phyloP scores from a whole-genome alignment of 2,888 invertebrate species.

The Microctonus aethiopoides region DNA sequence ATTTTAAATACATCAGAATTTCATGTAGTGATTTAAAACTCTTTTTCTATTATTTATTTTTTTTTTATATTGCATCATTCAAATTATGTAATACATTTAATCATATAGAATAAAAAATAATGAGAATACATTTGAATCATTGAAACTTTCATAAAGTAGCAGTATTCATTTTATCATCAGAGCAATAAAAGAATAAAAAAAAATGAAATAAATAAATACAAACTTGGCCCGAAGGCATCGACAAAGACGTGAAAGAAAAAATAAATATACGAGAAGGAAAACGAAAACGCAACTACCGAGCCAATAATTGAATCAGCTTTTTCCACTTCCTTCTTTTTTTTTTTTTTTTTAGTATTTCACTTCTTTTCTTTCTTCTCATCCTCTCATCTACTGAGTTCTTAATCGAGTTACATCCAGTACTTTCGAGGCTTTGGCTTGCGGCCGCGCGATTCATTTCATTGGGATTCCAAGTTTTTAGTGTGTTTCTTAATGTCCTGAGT shows the following conservation, averaged over 20 bases:
- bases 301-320: slow-evolving; percentile 57
- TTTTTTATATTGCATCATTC: background rate
- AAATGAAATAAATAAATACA: slow-evolving; percentile 31
- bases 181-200: slow-evolving; percentile 29
- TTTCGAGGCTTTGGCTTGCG: slow-evolving; percentile 27
- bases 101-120: background rate
- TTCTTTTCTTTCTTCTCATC: slow-evolving; percentile 24
- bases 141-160: background rate
- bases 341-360: slow-evolving; percentile 14
- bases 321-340: slow-evolving; percentile 8
- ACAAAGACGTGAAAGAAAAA: slow-evolving; percentile 28
- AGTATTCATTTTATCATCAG: background rate
- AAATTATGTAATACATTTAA: background rate
- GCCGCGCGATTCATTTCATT: slow-evolving; percentile 21
- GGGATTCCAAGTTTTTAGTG: slow-evolving; percentile 29
- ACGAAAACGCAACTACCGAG: slow-evolving; percentile 16
- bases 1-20: background rate
- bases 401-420: slow-evolving; percentile 39
- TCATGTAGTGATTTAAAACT: background rate
- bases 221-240: slow-evolving; percentile 9
- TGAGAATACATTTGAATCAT: background rate
- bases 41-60: background rate
- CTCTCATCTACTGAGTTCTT: slow-evolving; percentile 27
- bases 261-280: slow-evolving; percentile 28
- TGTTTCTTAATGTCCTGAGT: slow-evolving; percentile 9